These are phyloP conservation scores for Entelurus aequoreus DNA, from an alignment of 2,113 vertebrate genomes.

Conservation along the genomic window DNA sequence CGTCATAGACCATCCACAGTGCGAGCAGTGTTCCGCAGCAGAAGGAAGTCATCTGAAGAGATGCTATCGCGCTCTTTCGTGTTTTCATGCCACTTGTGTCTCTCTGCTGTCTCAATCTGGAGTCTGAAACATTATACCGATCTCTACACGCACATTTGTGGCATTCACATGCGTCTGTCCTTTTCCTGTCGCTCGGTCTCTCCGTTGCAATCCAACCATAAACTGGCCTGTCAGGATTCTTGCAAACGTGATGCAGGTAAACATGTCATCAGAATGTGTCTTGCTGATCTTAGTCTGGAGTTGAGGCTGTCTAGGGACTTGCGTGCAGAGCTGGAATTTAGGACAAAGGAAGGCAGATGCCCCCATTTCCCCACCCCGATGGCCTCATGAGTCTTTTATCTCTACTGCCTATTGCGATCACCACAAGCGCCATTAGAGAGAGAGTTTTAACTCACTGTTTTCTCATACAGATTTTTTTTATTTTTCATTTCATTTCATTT, in stretches of 20 bases:
- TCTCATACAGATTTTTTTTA: too few species aligned
- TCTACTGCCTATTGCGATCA: conserved; percentile 27
- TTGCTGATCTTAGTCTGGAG: conserved; percentile 44
- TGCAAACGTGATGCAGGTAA: conserved; percentile 34
- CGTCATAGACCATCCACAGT: conserved; percentile 43
- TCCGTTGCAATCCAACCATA: conserved; percentile 36
- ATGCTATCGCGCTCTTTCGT: conserved; percentile 66
- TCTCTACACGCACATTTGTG: conserved; percentile 35
- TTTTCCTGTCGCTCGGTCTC: conserved; percentile 33
- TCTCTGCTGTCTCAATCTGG: conserved; percentile 35
- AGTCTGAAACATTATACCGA: conserved; percentile 30
- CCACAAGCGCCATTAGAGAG: conserved; percentile 19
- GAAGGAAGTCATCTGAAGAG: conserved; percentile 60
- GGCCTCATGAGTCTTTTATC: conserved; percentile 36
- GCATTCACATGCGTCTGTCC: conserved; percentile 18
- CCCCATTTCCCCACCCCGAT: conserved; percentile 22
- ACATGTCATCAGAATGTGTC: conserved; percentile 31
- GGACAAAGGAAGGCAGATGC: conserved; percentile 63
- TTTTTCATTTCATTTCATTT: too few species aligned
- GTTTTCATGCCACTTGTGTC: conserved; percentile 53
- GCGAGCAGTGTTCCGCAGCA: conserved; percentile 66
- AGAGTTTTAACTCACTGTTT: not conserved
- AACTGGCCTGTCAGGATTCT: conserved; percentile 61
- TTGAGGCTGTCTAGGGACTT: conserved; percentile 59
- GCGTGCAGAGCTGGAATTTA: conserved; percentile 64